Evolutionary conservation across 1,140 invertebrate genomes (phyloP).

Genomic region (Drosophila tropicalis): DNA sequence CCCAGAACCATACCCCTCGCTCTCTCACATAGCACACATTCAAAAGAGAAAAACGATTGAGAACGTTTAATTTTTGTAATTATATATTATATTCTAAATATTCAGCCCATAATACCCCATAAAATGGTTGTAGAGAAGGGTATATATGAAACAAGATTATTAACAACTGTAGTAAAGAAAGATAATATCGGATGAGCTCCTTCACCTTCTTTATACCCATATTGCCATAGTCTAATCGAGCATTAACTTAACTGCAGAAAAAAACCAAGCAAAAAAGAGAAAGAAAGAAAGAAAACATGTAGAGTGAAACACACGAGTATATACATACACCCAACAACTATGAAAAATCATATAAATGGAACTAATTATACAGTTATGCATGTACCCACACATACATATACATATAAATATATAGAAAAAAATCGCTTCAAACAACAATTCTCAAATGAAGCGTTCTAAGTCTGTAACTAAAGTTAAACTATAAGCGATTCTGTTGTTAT

Average conservation of each 20-base stretch:
- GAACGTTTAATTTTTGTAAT: constrained; percentile 30
- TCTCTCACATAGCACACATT: neutral
- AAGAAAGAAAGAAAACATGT: constrained; percentile 21
- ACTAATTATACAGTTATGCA: neutral
- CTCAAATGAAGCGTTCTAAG: constrained; percentile 3
- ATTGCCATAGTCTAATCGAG: constrained; percentile 29
- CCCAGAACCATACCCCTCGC: too few species aligned
- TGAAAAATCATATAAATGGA: too few species aligned
- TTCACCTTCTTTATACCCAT: neutral
- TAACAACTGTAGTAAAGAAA: constrained; percentile 29
- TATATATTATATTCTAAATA: constrained; percentile 20
- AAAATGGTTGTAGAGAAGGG: constrained; percentile 65
- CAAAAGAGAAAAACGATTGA: constrained; percentile 17
- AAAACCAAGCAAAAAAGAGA: neutral
- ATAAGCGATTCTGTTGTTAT: constrained; percentile 2
- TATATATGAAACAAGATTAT: neutral
- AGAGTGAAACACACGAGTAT: constrained; percentile 15
- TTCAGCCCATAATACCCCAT: constrained; percentile 48
- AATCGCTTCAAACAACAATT: constrained; percentile 1
- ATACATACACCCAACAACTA: neutral
- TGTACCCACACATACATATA: neutral
- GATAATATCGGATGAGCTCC: constrained; percentile 11
- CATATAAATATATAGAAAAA: neutral
- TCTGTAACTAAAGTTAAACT: constrained; percentile 1
- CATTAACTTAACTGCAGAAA: constrained; percentile 27